phyloP scores from a whole-genome alignment of 2,888 invertebrate genomes.

The Cyrtodaria siliqua region DNA sequence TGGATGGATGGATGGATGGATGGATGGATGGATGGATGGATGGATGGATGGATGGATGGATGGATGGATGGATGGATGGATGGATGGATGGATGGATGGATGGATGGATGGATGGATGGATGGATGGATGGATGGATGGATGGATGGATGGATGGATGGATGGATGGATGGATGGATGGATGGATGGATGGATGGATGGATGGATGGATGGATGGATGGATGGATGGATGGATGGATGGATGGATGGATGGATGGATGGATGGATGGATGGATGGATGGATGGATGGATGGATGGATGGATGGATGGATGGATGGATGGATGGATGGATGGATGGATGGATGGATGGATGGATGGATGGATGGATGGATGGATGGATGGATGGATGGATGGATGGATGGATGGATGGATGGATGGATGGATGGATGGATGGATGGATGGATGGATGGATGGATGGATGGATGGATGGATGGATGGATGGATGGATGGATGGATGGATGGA shows the following conservation, averaged over 20 bases:
- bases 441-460: no score
- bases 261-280: slow-evolving; percentile 3
- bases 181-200: slow-evolving; percentile 3
- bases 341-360: no score
- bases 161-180: slow-evolving; percentile 3
- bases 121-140: slow-evolving; percentile 3
- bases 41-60: slow-evolving; percentile 3
- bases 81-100: slow-evolving; percentile 3
- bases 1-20: slow-evolving; percentile 3
- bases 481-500: no score
- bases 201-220: slow-evolving; percentile 3
- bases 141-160: slow-evolving; percentile 3
- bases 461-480: no score
- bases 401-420: no score
- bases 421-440: no score
- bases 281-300: slow-evolving; percentile 3
- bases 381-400: no score
- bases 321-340: no score
- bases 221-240: slow-evolving; percentile 3
- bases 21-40: slow-evolving; percentile 3
- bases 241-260: slow-evolving; percentile 3
- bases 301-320: no score
- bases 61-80: slow-evolving; percentile 3
- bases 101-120: slow-evolving; percentile 3
- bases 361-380: no score